Evolutionary conservation across 2,888 invertebrate genomes (phyloP).

Genomic region (Amphipyra tragopoginis): DNA sequence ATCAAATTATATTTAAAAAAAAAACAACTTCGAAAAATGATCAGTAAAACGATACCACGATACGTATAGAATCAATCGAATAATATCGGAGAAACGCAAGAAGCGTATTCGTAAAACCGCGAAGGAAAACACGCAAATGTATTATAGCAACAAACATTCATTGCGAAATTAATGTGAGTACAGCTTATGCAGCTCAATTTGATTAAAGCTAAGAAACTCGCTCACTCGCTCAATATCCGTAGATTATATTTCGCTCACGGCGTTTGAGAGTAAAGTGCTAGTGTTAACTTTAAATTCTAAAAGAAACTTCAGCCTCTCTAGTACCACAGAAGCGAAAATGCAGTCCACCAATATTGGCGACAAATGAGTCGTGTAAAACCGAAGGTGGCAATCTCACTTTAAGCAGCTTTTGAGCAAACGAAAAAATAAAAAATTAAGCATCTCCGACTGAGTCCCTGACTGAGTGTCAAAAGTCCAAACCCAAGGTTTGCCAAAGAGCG

Average conservation of each 20-base stretch:
- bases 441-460: no score
- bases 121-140: slow-evolving; percentile 24
- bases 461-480: no score
- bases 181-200: slow-evolving; percentile 34
- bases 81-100: slow-evolving; percentile 8
- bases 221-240: slow-evolving; percentile 33
- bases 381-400: no score
- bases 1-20: no score
- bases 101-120: slow-evolving; percentile 15
- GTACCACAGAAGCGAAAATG: slow-evolving; percentile 8
- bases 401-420: no score
- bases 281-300: slow-evolving; percentile 58
- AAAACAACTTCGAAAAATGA: slow-evolving; percentile 3
- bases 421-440: no score
- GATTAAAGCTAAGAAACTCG: slow-evolving; percentile 31
- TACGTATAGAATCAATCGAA: slow-evolving; percentile 9
- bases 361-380: no score
- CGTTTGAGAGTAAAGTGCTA: no score
- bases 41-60: slow-evolving; percentile 17
- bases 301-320: slow-evolving; percentile 30
- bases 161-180: slow-evolving; percentile 31
- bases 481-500: no score
- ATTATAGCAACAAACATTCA: slow-evolving; percentile 14
- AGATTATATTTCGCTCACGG: slow-evolving; percentile 38
- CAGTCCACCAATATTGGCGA: no score